A percentile compares a stretch with the other conserved stretches of the same genome.
Evolutionary conservation across 2,888 invertebrate species (phyloP).

Genomic region (Masnerella sp.): DNA sequence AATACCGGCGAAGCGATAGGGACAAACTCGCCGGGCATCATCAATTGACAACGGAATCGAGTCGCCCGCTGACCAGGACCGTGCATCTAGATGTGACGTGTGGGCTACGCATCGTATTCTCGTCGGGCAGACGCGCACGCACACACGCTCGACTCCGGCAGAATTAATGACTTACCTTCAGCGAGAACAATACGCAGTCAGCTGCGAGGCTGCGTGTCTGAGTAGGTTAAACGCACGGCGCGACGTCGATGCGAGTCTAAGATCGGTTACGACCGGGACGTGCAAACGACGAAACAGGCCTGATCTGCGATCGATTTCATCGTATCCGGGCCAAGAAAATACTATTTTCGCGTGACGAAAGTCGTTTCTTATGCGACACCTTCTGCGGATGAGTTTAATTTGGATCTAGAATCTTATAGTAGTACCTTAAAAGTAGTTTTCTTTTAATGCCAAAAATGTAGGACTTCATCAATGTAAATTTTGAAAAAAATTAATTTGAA

Average conservation of each 20-base stretch:
- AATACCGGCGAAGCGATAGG: conserved; percentile 25
- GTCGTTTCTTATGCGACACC: too few species aligned
- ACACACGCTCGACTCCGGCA: conserved; percentile 60
- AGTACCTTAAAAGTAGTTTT: too few species aligned
- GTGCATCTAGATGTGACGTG: conserved; percentile 61
- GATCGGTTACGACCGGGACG: conserved; percentile 55
- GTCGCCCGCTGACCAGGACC: conserved; percentile 59
- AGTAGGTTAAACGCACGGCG: conserved; percentile 62
- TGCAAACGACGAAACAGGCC: conserved; percentile 35
- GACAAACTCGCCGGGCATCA: conserved; percentile 46
- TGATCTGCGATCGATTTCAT: conserved; percentile 66
- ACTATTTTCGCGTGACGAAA: too few species aligned
- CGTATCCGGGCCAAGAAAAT: too few species aligned
- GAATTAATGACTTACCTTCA: conserved; percentile 76
- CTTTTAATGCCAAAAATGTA: too few species aligned
- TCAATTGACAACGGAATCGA: conserved; percentile 59
- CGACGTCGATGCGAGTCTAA: conserved; percentile 59
- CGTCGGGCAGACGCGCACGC: conserved; percentile 37
- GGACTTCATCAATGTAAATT: too few species aligned
- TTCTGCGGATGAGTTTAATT: too few species aligned
- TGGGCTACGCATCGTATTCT: conserved; percentile 59
- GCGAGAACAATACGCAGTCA: conserved; percentile 73
- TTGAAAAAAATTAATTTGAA: too few species aligned
- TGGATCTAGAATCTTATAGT: too few species aligned
- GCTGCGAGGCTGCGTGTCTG: conserved; percentile 66